Base-by-base conservation (phyloP, 2,888 invertebrate species). In the Graphium colonna region DNA sequence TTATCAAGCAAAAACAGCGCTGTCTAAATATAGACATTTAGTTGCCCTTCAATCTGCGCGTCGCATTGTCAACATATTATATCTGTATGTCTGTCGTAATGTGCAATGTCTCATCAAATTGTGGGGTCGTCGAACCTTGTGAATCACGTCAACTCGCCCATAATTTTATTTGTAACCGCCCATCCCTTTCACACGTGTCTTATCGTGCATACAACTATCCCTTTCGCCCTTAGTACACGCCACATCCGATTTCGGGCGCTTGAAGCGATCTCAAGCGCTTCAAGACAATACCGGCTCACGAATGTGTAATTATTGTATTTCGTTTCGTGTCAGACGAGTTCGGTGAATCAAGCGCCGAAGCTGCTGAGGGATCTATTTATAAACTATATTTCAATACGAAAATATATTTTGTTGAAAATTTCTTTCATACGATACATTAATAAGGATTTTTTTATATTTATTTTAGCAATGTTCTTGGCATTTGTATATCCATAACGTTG, bases 61-160 rank as follows among this genome's bases (percentile, higher is more conserved):
- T 8, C 1, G 3, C 33, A 5, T 10, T 28, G 33, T n/a, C 10
- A 17, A 16, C 13, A 12, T 12, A 18, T n/a, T n/a, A n/a, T n/a
- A n/a, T n/a, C n/a, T n/a, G n/a, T 36, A 36, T 10, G 1, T 3
- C 13, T 13, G 18, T 36, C 38, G 40, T 42, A 41, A 47, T 16
- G 52, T 21, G 52, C 67, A 69, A 74, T 75, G 77, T 68, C 71
- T 79, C 79, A 77, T 79, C 78, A 73, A 80, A 79, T 74, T 73
- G 65, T 60, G 57, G 62, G 80, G 67, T 76, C 77, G 63, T 55
- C 68, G 77, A 10, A 10, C 63, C 74, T 61, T 64, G 46, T 78
- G 79, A 78, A 70, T 79, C 81, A 79, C 67, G 71, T 70, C 69
- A 63, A 57, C 58, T 53, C 63, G 67, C 62, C 68, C 71, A 71